These are phyloP conservation scores for Hipparchia sbordonii DNA, from an alignment of 2,888 invertebrate species.

Conservation along the genomic window DNA sequence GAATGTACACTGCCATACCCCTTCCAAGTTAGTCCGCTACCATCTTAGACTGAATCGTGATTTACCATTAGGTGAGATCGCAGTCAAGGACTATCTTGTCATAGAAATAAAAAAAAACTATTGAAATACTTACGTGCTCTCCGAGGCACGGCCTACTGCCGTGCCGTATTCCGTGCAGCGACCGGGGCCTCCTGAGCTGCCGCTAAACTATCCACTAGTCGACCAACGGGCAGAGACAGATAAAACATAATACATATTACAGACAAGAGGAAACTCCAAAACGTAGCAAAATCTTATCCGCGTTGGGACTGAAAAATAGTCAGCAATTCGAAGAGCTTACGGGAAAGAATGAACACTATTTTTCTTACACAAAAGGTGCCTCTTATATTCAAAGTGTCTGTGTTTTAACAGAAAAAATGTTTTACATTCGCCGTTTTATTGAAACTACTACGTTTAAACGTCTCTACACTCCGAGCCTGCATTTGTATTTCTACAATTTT, in stretches of 20 bases:
- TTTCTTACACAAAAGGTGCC: constrained; percentile 28
- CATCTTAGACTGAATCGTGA: no score
- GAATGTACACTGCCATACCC: no score
- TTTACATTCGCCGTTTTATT: constrained; percentile 17
- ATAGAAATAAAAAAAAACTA: no score
- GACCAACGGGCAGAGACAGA: neutral
- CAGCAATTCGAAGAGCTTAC: constrained; percentile 33
- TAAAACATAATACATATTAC: neutral
- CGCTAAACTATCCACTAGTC: neutral
- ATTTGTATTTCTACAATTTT: constrained; percentile 5
- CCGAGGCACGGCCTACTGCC: neutral
- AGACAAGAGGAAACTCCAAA: constrained; percentile 6
- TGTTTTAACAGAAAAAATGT: constrained; percentile 20
- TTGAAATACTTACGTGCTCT: no score
- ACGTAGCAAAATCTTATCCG: constrained; percentile 19
- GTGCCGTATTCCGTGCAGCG: no score
- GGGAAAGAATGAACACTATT: constrained; percentile 34
- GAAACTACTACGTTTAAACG: constrained; percentile 10
- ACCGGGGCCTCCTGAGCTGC: no score
- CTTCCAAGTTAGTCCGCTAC: no score
- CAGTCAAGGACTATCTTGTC: no score
- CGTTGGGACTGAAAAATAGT: constrained; percentile 30
- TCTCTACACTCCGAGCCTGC: neutral
- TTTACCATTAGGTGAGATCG: no score
- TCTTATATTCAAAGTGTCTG: constrained; percentile 27